Percentiles rank a stretch among this genome's conserved stretches.
phyloP scores from a whole-genome alignment of 1,140 invertebrate genomes.

The Tetraneura akinire region DNA sequence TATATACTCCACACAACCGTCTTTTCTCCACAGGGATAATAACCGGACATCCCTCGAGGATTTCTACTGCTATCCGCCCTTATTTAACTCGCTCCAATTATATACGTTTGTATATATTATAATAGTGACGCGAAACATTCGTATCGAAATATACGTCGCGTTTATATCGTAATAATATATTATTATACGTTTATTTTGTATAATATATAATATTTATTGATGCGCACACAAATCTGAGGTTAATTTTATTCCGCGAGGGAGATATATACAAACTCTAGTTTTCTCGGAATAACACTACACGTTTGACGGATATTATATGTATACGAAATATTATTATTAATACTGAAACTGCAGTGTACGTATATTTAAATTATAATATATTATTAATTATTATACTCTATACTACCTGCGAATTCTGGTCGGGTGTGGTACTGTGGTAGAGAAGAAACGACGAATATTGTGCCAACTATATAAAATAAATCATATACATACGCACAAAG shows the following conservation, averaged over 20 bases:
- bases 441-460: too few relatives aligned
- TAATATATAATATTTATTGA: not conserved
- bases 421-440: too few relatives aligned
- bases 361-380: too few relatives aligned
- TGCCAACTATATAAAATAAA: too few relatives aligned
- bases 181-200: not conserved
- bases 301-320: slow-evolving; percentile 1
- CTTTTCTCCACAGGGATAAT: not conserved
- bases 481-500: too few relatives aligned
- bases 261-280: not conserved
- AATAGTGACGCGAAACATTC: not conserved
- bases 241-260: not conserved
- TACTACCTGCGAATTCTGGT: too few relatives aligned
- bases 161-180: not conserved
- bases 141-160: not conserved
- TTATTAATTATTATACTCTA: too few relatives aligned
- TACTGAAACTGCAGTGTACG: too few relatives aligned
- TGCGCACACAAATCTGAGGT: not conserved
- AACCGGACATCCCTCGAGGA: not conserved
- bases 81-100: not conserved
- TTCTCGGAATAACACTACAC: not conserved
- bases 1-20: not conserved
- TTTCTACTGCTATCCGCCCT: not conserved
- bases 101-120: not conserved
- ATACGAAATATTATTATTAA: not conserved